A percentile compares a stretch with the other conserved stretches of the same genome.
Evolutionary conservation across 1,140 invertebrate species (phyloP).

Genomic region (Heliconius himera): DNA sequence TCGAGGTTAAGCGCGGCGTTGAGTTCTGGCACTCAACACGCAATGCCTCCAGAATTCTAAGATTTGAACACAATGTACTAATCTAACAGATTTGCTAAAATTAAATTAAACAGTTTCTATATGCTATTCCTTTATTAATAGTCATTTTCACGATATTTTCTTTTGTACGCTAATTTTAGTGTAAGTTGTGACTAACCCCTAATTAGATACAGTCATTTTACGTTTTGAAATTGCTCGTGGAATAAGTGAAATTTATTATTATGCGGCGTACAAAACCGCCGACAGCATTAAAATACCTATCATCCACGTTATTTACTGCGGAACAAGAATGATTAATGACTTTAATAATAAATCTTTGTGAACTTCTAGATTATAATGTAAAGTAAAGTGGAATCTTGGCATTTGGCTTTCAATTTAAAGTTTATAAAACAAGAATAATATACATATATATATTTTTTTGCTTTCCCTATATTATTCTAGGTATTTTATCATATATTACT

Average conservation of each 20-base stretch:
- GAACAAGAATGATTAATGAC: constrained; percentile 12
- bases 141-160: neutral
- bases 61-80: no score
- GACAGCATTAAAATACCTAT: constrained; percentile 11
- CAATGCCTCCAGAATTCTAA: no score
- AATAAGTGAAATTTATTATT: constrained; percentile 25
- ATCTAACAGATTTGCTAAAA: no score
- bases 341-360: constrained; percentile 8
- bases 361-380: constrained; percentile 7
- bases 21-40: no score
- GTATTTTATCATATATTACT: no score
- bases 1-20: no score
- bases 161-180: neutral
- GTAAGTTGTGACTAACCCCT: constrained; percentile 18
- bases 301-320: constrained; percentile 11
- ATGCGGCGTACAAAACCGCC: constrained; percentile 8
- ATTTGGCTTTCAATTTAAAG: constrained; percentile 1
- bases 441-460: neutral
- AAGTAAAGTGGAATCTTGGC: neutral
- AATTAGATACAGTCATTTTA: constrained; percentile 21
- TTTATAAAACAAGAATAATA: neutral
- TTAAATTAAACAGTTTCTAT: neutral
- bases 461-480: no score
- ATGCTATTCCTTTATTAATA: neutral
- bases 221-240: constrained; percentile 10